Evolutionary conservation across 2,888 invertebrate species (phyloP).

Genomic region (Andrena praecox): DNA sequence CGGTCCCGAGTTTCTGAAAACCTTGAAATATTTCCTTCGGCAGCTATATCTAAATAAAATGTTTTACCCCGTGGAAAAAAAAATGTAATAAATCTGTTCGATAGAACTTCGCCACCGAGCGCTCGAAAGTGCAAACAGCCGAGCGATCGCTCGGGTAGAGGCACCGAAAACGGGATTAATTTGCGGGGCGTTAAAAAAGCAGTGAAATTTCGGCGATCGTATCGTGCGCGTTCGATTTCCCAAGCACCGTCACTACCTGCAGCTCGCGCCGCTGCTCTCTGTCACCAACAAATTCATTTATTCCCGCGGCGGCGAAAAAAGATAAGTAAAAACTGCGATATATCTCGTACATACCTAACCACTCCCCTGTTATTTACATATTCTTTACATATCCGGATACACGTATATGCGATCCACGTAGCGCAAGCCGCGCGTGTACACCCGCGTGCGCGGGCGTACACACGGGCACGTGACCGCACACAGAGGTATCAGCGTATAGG

Average conservation of each 20-base stretch:
- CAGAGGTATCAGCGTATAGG: slow-evolving; percentile 16
- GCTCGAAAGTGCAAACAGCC: neutral
- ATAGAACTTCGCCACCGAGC: slow-evolving; percentile 9
- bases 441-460: slow-evolving; percentile 6
- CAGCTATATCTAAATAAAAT: neutral
- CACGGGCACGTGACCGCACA: slow-evolving; percentile 85
- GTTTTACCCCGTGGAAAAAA: neutral
- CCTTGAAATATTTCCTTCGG: neutral
- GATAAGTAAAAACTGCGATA: slow-evolving; percentile 47
- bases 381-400: slow-evolving; percentile 45
- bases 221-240: slow-evolving; percentile 27
- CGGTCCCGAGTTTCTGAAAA: neutral
- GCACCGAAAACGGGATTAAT: slow-evolving; percentile 11
- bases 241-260: neutral
- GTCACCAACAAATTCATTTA: slow-evolving; percentile 53
- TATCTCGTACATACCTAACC: slow-evolving; percentile 55
- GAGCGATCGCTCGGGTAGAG: neutral
- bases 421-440: slow-evolving; percentile 3
- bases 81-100: neutral
- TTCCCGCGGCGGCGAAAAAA: slow-evolving; percentile 17
- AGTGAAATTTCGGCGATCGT: slow-evolving; percentile 2
- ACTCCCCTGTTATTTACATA: slow-evolving; percentile 62
- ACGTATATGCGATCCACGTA: slow-evolving; percentile 27
- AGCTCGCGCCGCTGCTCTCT: slow-evolving; percentile 22
- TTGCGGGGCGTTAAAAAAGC: neutral